Percentiles rank a stretch among this genome's conserved stretches.
phyloP scores from a whole-genome alignment of 30 jellyfish, hydroid and myxozoan species.

The Pseudorhiza aurosa region DNA sequence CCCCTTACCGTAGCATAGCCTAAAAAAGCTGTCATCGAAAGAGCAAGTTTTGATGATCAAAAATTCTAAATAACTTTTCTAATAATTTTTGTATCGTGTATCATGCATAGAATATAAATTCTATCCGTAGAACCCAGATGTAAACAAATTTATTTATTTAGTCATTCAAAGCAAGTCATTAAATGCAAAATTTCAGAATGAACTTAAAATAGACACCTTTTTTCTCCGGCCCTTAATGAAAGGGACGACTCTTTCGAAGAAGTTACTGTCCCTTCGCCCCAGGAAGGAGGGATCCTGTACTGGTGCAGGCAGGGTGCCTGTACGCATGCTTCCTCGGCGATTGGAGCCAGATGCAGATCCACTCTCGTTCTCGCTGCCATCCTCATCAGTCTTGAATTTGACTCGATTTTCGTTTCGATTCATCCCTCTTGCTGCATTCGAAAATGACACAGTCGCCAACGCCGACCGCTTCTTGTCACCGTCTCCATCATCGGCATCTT shows the following conservation, averaged over 20 bases:
- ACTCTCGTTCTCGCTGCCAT: constrained; percentile 69
- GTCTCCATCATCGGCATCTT: constrained; percentile 48
- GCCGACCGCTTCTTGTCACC: constrained; percentile 76
- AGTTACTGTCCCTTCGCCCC: constrained; percentile 80
- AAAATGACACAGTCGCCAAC: constrained; percentile 78
- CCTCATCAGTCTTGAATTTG: constrained; percentile 55
- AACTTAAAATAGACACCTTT: constrained; percentile 48
- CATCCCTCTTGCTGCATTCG: constrained; percentile 84
- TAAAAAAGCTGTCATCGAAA: no score
- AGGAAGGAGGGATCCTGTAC: constrained; percentile 88
- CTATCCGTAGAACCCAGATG: no score
- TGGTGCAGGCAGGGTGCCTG: constrained; percentile 67
- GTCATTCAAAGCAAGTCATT: no score
- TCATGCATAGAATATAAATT: no score
- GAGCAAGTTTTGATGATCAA: no score
- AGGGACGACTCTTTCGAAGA: constrained; percentile 74
- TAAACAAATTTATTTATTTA: no score
- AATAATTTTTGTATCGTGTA: no score
- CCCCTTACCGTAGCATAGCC: no score
- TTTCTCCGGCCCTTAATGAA: constrained; percentile 81
- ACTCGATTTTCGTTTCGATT: constrained; percentile 56
- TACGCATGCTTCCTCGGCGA: constrained; percentile 18
- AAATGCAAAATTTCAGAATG: not conserved
- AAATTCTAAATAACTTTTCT: no score
- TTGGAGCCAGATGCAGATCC: constrained; percentile 57